These are phyloP conservation scores for Capromys pilorides DNA, from an alignment of 2,797 vertebrate species.

Conservation along the genomic window DNA sequence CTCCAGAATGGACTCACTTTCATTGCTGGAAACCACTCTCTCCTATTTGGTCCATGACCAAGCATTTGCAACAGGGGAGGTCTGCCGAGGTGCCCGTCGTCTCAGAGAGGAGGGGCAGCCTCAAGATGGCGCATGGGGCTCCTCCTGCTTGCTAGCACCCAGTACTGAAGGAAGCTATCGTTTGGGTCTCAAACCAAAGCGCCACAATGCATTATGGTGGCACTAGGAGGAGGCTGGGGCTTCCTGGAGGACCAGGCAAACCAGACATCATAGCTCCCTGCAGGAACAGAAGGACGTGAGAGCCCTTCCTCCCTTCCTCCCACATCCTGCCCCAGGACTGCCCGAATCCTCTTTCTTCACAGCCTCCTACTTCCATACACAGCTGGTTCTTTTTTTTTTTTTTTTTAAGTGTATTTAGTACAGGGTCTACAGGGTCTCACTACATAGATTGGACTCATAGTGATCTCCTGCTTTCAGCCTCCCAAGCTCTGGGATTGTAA, in stretches of 20 bases:
- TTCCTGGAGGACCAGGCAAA: not conserved
- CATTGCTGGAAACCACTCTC: not conserved
- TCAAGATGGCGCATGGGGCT: rapidly evolving
- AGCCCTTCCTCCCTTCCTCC: too few species aligned
- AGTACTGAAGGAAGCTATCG: not conserved
- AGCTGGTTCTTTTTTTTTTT: too few species aligned
- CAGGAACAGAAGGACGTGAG: not conserved
- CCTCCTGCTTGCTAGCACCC: rapidly evolving
- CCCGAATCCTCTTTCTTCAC: not conserved
- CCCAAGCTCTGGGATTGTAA: too few species aligned
- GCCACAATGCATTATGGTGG: too few species aligned
- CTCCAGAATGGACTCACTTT: not conserved
- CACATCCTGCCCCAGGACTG: rapidly evolving
- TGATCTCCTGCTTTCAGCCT: too few species aligned
- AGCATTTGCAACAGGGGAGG: too few species aligned
- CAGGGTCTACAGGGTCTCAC: too few species aligned
- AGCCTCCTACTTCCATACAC: rapidly evolving
- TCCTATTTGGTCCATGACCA: not conserved
- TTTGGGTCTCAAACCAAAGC: not conserved
- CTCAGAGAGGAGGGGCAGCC: not conserved
- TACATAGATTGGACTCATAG: too few species aligned
- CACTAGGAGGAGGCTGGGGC: not conserved
- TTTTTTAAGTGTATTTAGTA: too few species aligned
- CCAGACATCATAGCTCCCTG: rapidly evolving
- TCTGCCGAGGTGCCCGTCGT: not conserved